phyloP scores from a whole-genome alignment of 2,113 vertebrate species.

The Tamias sibiricus region DNA sequence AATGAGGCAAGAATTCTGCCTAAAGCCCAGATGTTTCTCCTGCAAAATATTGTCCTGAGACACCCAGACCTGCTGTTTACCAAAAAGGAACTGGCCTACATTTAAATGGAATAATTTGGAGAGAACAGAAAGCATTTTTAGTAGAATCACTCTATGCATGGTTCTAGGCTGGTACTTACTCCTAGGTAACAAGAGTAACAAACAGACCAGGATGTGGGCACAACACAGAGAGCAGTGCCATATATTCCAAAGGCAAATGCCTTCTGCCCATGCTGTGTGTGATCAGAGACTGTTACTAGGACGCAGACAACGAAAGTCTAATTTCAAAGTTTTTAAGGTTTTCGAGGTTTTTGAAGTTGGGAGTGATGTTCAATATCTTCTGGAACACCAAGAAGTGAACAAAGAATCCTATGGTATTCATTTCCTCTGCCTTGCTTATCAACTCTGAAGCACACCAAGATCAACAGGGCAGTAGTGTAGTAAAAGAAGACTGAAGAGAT shows the following conservation, averaged over 20 bases:
- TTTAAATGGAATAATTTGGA: background rate
- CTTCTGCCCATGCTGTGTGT: background rate
- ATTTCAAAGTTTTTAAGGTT: too few relatives aligned
- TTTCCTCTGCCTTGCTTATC: background rate
- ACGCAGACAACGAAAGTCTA: background rate
- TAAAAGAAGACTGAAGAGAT: background rate
- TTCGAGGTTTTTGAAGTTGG: background rate
- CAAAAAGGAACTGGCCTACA: background rate
- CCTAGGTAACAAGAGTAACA: background rate
- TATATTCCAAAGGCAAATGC: background rate
- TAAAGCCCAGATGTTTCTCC: background rate
- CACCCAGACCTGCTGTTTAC: background rate
- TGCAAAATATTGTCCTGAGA: background rate
- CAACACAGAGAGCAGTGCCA: background rate
- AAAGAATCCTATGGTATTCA: background rate
- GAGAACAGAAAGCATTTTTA: background rate
- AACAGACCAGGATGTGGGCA: background rate
- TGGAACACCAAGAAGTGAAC: background rate
- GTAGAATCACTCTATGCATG: background rate
- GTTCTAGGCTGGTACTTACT: background rate
- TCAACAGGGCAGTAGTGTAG: background rate
- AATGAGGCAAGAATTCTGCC: background rate
- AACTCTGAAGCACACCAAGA: background rate
- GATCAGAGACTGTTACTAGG: background rate
- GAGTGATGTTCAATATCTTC: background rate